Evolutionary conservation across 1,140 invertebrate species (phyloP), one percentile per base, ranked within the genome.

Genomic region (Procambarus clarkii): DNA sequence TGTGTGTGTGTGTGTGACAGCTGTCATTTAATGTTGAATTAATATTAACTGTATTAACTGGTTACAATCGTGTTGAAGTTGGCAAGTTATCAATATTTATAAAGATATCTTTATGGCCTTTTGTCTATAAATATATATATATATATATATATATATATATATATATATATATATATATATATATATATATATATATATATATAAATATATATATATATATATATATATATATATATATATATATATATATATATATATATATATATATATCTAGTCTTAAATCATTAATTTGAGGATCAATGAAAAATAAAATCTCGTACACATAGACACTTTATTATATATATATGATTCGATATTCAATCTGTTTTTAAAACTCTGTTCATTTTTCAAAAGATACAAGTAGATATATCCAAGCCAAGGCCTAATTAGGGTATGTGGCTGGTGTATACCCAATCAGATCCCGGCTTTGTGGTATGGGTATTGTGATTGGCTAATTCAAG

Each of bases 341-440:
- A 88, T 88, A 91, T 90, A 91, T 85, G 74, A 91, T 44, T 79
- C 77, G 60, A 85, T 85, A 85, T 77, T 85, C 64, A 79, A 45
- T 91, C 74, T 91, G 21, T 50, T 84, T 82, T 82, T 89, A 82
- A 89, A 89, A 54, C 79, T 89, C 87, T 86, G 69, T 81, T 82
- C 58, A 79, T 21, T 82, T 34, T 82, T 76, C 58, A 69, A 79
- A 80, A 77, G 71, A 84, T 84, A 82, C 71, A 83, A 58, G 69
- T 46, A 80, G 82, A 69, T 77, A 69, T 34, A 82, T 79, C 34
- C 77, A 91, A 91, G 82, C 89, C 81, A 64, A 54, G 77, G 34
- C 89, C 89, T 91, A 54, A 91, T 91, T 91, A 71, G 89, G 89
- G 89, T 91, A 91, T 91, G 89, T 91, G 89, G 89, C 89, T 91